Evolutionary conservation across 1,140 invertebrate species (phyloP).

Genomic region (Megalopta genalis): DNA sequence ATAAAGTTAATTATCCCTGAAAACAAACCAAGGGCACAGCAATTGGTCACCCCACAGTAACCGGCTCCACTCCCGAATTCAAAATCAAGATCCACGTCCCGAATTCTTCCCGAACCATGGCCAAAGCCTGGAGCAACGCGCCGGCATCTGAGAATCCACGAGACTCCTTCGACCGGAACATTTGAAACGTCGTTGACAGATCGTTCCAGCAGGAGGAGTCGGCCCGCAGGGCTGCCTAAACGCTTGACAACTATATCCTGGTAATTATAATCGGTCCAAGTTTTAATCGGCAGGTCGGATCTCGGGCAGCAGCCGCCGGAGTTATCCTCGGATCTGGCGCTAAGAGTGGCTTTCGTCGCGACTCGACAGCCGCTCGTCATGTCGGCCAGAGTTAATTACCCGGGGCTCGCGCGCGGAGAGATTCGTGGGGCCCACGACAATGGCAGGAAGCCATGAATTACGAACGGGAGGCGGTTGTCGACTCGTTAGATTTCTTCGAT

Average conservation of each 20-base stretch:
- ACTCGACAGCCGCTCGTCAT: neutral
- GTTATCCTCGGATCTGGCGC: neutral
- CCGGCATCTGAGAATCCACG: no score
- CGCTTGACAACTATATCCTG: conserved; percentile 2
- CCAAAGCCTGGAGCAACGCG: no score
- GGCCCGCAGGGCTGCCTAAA: neutral
- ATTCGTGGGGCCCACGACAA: conserved; percentile 22
- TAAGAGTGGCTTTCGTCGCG: neutral
- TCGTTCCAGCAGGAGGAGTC: neutral
- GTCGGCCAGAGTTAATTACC: conserved; percentile 23
- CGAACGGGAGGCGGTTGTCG: conserved; percentile 49
- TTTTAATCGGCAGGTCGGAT: neutral
- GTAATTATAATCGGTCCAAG: neutral
- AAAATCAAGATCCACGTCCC: no score
- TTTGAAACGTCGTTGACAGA: neutral
- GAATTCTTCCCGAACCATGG: no score
- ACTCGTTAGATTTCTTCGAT: conserved; percentile 53
- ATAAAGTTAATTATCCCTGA: no score
- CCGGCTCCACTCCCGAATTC: no score
- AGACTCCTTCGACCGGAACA: no score
- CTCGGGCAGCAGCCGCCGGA: neutral
- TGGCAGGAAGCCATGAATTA: conserved; percentile 43
- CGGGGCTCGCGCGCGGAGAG: conserved; percentile 4
- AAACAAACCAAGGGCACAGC: no score
- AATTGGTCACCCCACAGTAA: no score